phyloP scores from a whole-genome alignment of 2,113 vertebrate species.

The Psilopogon haemacephalus region DNA sequence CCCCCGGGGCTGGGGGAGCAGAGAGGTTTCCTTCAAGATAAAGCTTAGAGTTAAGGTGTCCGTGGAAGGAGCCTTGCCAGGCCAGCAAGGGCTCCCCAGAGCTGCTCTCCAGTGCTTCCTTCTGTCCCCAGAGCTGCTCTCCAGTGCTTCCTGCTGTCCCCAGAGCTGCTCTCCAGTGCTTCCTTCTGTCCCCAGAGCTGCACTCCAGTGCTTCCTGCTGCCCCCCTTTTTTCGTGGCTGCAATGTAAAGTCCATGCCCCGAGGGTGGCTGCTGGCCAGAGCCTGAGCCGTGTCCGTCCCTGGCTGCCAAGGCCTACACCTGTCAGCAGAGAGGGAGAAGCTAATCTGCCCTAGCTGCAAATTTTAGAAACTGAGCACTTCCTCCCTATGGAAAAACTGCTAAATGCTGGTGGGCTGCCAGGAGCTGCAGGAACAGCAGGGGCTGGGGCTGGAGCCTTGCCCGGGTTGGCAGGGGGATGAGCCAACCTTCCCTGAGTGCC shows the following conservation, averaged over 20 bases:
- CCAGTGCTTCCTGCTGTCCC: slow-evolving; percentile 15
- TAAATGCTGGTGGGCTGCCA: slow-evolving; percentile 31
- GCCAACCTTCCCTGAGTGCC: background rate
- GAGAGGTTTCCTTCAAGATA: slow-evolving; percentile 26
- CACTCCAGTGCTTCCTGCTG: background rate
- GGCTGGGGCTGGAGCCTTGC: slow-evolving; percentile 28
- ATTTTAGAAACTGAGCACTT: slow-evolving; percentile 67
- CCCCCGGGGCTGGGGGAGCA: background rate
- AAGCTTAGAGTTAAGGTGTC: slow-evolving; percentile 1
- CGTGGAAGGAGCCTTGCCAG: slow-evolving; percentile 27
- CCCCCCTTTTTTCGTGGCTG: background rate
- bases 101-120: background rate
- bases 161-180: no score
- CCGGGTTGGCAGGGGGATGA: background rate
- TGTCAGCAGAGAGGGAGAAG: slow-evolving; percentile 7
- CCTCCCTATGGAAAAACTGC: slow-evolving; percentile 66
- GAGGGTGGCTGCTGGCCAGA: background rate
- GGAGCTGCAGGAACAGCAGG: slow-evolving; percentile 5
- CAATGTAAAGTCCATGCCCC: background rate
- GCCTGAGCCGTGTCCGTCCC: background rate
- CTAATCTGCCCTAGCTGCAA: background rate
- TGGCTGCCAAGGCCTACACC: slow-evolving; percentile 33
- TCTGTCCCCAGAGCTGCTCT: no score
- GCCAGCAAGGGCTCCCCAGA: background rate
- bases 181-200: background rate